Percentiles rank a stretch among this genome's conserved stretches.
Conservation (phyloP, 2,888 invertebrate species). For the Blera fallax region DNA sequence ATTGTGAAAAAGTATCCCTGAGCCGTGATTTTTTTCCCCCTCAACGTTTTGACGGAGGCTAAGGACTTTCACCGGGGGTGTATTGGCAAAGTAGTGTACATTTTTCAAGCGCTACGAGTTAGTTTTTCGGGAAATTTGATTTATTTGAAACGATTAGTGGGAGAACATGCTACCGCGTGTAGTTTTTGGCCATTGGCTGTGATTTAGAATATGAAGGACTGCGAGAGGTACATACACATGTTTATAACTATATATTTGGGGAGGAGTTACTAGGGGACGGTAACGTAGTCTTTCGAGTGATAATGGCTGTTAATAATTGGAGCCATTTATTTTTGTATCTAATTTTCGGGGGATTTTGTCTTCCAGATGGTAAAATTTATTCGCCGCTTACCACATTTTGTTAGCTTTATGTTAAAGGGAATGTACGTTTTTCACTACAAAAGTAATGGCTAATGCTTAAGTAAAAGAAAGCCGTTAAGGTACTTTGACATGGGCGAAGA, state of each 20-base stretch:
- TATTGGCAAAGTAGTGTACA: constrained; percentile 17
- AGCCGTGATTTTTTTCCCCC: neutral
- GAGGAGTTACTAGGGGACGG: neutral
- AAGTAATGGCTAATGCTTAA: neutral
- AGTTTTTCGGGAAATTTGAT: constrained; percentile 54
- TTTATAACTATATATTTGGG: constrained; percentile 2
- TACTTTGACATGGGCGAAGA: neutral
- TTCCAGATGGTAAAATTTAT: constrained; percentile 35
- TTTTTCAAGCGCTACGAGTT: constrained; percentile 34
- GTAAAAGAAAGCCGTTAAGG: neutral
- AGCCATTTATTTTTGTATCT: constrained; percentile 43
- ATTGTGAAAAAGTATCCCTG: constrained; percentile 40
- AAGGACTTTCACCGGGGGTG: constrained; percentile 13
- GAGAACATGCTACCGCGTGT: constrained; percentile 15
- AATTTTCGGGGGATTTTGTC: constrained; percentile 47
- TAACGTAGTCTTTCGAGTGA: constrained; percentile 9
- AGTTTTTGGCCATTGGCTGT: constrained; percentile 42
- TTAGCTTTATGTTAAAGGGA: neutral
- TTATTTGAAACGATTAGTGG: constrained; percentile 52
- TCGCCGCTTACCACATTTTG: constrained; percentile 18
- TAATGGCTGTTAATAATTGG: constrained; percentile 48
- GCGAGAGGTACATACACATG: constrained; percentile 1
- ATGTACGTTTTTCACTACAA: neutral
- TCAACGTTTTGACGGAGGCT: constrained; percentile 34
- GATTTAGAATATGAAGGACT: constrained; percentile 30